Percentiles rank a stretch among this genome's conserved stretches.
Evolutionary conservation across 2,113 vertebrate species (phyloP).

Genomic region (Pangasianodon hypophthalmus): DNA sequence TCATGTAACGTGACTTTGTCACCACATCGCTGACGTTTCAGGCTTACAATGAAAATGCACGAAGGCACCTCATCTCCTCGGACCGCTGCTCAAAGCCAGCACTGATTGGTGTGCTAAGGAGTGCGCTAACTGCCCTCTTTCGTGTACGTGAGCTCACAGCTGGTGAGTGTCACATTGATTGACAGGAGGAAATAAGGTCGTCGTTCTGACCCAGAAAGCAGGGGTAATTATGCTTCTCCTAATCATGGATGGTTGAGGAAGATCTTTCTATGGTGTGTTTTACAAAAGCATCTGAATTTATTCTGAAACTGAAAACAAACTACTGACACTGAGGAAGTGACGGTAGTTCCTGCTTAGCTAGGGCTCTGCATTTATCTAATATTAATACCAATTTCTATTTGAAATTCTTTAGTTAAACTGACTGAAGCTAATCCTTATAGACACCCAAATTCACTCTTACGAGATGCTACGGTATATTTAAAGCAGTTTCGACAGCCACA

Average conservation of each 20-base stretch:
- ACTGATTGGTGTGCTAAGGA: no score
- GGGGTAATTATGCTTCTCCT: background rate
- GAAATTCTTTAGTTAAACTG: background rate
- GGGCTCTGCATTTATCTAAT: background rate
- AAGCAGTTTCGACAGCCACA: background rate
- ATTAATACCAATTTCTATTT: background rate
- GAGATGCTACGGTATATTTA: slow-evolving; percentile 1
- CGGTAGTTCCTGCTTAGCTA: background rate
- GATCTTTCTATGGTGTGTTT: background rate
- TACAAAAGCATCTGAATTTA: background rate
- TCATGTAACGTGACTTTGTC: no score
- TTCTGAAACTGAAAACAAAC: background rate
- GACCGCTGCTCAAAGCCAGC: no score
- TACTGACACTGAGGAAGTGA: background rate
- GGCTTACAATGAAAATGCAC: no score
- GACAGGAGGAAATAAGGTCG: background rate
- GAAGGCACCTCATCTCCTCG: background rate
- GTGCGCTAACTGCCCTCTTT: no score
- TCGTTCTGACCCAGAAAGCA: no score
- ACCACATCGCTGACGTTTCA: no score
- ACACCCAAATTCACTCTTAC: background rate
- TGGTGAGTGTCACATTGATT: background rate
- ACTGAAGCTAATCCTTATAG: background rate
- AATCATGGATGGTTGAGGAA: background rate
- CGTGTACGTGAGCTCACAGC: no score